Evolutionary conservation across 2,113 vertebrate genomes (phyloP).

Genomic region (Apteryx mantelli): DNA sequence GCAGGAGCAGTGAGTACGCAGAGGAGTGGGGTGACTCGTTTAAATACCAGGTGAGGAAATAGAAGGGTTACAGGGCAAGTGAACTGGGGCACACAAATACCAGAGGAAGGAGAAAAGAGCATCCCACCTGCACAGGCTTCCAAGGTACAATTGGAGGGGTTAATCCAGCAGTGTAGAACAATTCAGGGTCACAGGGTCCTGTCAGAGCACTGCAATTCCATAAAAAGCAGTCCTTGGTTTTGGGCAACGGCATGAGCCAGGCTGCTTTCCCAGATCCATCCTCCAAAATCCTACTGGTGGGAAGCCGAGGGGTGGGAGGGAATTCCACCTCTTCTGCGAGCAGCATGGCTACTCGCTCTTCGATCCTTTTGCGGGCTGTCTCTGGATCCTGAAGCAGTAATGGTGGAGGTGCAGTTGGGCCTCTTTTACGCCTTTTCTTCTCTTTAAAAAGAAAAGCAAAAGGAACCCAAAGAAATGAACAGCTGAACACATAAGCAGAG

Average conservation of each 20-base stretch:
- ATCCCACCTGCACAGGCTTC: conserved; percentile 70
- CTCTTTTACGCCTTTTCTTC: conserved; percentile 78
- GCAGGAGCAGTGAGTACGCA: accelerated
- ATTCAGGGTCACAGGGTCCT: conserved; percentile 9
- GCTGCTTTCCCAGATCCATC: neutral
- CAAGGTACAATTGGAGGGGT: conserved; percentile 75
- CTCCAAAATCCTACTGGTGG: conserved; percentile 77
- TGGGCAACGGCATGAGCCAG: conserved; percentile 1
- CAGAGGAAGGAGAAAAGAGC: neutral
- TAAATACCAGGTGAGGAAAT: neutral
- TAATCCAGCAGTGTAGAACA: conserved; percentile 81
- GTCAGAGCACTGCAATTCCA: conserved; percentile 87
- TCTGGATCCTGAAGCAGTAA: conserved; percentile 85
- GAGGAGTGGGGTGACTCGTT: neutral
- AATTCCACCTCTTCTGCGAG: conserved; percentile 72
- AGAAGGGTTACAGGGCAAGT: neutral
- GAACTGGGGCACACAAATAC: neutral
- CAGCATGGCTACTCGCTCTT: conserved; percentile 84
- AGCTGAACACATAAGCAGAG: neutral
- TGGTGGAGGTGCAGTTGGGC: conserved; percentile 69
- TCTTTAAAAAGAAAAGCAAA: conserved; percentile 67
- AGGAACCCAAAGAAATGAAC: neutral
- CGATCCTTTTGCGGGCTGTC: conserved; percentile 72
- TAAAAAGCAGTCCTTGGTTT: conserved; percentile 68
- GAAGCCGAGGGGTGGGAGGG: conserved; percentile 79